Evolutionary conservation across 2,113 vertebrate genomes (phyloP).

Genomic region (Polypterus bichir): DNA sequence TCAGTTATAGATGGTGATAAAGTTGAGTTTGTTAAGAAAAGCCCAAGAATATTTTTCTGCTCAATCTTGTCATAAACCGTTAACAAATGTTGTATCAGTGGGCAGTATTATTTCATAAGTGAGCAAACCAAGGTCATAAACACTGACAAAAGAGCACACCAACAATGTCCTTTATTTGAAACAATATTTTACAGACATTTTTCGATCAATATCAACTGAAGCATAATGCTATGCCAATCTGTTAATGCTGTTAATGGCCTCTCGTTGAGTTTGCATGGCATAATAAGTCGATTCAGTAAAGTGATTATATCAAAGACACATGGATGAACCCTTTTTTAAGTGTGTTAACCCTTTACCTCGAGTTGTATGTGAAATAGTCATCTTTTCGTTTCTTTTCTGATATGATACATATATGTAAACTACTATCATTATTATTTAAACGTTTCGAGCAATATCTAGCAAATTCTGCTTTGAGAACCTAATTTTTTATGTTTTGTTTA

Average conservation of each 20-base stretch:
- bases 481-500: too few relatives aligned
- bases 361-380: too few relatives aligned
- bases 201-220: conserved; percentile 73
- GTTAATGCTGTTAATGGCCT: conserved; percentile 84
- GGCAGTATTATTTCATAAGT: conserved; percentile 12
- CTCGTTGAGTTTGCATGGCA: conserved; percentile 58
- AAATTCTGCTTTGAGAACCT: too few relatives aligned
- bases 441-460: too few relatives aligned
- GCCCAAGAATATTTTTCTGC: too few relatives aligned
- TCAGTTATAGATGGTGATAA: too few relatives aligned
- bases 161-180: conserved; percentile 75
- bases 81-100: not conserved
- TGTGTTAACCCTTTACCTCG: too few relatives aligned
- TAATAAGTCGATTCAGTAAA: conserved; percentile 64
- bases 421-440: too few relatives aligned
- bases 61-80: too few relatives aligned
- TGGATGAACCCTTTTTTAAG: conserved; percentile 43
- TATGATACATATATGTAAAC: too few relatives aligned
- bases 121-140: conserved; percentile 74
- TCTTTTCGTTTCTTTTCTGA: too few relatives aligned
- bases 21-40: too few relatives aligned
- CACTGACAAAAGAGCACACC: conserved; percentile 42
- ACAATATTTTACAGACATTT: conserved; percentile 76
- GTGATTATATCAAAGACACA: conserved; percentile 61
- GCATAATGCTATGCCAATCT: conserved; percentile 76